These are phyloP conservation scores for Oncopodura yosiiana DNA, from an alignment of 1,140 invertebrate genomes.

Conservation along the genomic window DNA sequence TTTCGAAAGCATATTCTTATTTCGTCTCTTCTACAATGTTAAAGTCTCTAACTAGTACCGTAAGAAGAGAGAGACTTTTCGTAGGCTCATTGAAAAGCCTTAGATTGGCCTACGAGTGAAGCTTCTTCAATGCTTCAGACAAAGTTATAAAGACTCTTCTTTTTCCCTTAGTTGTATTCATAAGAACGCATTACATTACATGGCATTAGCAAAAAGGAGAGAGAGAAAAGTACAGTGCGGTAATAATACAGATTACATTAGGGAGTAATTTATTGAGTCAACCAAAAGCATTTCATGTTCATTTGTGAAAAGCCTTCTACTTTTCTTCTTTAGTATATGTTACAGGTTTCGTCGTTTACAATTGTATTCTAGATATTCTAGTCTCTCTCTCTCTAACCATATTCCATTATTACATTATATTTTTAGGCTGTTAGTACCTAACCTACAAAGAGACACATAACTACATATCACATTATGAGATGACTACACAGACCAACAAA, in stretches of 20 bases:
- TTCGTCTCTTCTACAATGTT: no score
- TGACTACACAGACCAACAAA: not conserved
- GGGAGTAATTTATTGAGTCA: slow-evolving; percentile 35
- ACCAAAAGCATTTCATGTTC: slow-evolving; percentile 24
- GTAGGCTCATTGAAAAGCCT: slow-evolving; percentile 22
- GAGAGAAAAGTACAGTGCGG: no score
- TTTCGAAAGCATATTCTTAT: no score
- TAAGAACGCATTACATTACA: slow-evolving; percentile 10
- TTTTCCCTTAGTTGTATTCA: not conserved
- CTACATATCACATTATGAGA: slow-evolving; percentile 10
- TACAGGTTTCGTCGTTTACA: no score
- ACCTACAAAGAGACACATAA: no score
- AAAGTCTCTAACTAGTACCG: no score
- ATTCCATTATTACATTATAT: slow-evolving; percentile 28
- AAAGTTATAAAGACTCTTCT: not conserved
- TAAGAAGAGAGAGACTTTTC: no score
- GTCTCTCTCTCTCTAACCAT: slow-evolving; percentile 14
- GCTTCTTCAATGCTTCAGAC: no score
- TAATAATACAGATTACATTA: slow-evolving; percentile 36
- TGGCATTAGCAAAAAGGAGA: not conserved
- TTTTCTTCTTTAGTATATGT: no score
- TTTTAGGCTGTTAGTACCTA: no score
- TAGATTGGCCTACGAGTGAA: no score
- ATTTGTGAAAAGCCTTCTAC: slow-evolving; percentile 32
- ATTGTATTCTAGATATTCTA: no score